Conservation (phyloP, 2,113 vertebrate genomes). For the Damaliscus lunatus region DNA sequence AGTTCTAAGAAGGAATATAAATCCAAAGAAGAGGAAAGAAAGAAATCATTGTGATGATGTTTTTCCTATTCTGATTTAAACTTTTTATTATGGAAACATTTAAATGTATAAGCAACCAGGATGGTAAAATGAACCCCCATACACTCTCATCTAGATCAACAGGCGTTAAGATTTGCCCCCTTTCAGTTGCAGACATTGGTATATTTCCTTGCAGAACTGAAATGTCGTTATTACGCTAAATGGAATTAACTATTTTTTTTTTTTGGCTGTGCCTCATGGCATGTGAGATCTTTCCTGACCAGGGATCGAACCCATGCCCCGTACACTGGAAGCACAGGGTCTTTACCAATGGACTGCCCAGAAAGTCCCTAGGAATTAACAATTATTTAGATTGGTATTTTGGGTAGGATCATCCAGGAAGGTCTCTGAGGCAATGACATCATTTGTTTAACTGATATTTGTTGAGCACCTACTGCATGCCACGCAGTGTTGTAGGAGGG, state of each 20-base stretch:
- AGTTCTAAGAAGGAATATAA: not conserved
- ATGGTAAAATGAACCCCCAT: not conserved
- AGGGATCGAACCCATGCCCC: not conserved
- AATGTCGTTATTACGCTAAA: not conserved
- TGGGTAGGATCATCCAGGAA: not conserved
- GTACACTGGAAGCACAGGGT: not conserved
- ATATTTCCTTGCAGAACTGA: not conserved
- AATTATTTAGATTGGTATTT: not conserved
- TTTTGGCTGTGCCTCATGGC: not conserved
- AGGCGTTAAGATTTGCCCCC: not conserved
- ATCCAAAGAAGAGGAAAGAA: not conserved
- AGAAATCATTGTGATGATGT: not conserved
- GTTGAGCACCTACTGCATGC: not conserved
- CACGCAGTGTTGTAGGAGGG: not conserved
- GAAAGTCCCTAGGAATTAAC: not conserved
- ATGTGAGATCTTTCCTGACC: not conserved
- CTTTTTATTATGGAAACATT: not conserved
- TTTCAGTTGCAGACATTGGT: not conserved
- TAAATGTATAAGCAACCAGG: not conserved
- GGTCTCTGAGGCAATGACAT: not conserved
- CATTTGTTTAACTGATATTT: not conserved
- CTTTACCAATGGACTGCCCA: not conserved
- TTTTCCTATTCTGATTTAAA: not conserved
- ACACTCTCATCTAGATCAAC: not conserved
- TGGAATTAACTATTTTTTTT: not conserved